A percentile compares a stretch with the other conserved stretches of the same genome.
Evolutionary conservation across 2,888 invertebrate genomes (phyloP).

Genomic region (Euplagia quadripunctaria): DNA sequence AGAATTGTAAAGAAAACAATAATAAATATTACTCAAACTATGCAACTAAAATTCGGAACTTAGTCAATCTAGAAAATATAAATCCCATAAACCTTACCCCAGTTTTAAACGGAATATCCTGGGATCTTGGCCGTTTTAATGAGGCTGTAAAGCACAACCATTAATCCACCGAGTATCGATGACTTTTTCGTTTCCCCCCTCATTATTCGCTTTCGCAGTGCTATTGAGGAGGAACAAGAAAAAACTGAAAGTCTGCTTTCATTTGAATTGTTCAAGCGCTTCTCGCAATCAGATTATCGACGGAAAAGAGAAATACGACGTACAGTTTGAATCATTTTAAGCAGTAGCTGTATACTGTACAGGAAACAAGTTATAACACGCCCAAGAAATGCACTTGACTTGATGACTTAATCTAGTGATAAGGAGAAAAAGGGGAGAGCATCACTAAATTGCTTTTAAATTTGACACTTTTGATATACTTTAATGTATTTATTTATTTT

Average conservation of each 20-base stretch:
- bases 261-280: neutral
- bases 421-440: no score
- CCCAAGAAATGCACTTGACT: no score
- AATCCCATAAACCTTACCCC: neutral
- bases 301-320: no score
- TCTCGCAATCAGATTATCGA: neutral
- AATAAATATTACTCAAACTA: neutral
- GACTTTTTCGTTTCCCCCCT: conserved; percentile 61
- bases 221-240: neutral
- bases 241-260: neutral
- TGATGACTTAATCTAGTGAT: no score
- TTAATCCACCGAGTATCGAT: conserved; percentile 60
- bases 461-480: no score
- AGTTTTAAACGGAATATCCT: conserved; percentile 49
- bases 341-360: no score
- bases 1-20: neutral
- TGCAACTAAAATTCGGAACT: neutral
- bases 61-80: neutral
- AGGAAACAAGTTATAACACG: no score
- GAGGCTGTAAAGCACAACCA: conserved; percentile 65
- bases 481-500: no score
- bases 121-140: conserved; percentile 66
- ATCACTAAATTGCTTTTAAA: no score
- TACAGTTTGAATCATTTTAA: neutral
- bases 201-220: conserved; percentile 62